Percentiles rank a stretch among this genome's conserved stretches.
Evolutionary conservation across 2,797 vertebrate species (phyloP).

Genomic region (Rhinichthys osculus): DNA sequence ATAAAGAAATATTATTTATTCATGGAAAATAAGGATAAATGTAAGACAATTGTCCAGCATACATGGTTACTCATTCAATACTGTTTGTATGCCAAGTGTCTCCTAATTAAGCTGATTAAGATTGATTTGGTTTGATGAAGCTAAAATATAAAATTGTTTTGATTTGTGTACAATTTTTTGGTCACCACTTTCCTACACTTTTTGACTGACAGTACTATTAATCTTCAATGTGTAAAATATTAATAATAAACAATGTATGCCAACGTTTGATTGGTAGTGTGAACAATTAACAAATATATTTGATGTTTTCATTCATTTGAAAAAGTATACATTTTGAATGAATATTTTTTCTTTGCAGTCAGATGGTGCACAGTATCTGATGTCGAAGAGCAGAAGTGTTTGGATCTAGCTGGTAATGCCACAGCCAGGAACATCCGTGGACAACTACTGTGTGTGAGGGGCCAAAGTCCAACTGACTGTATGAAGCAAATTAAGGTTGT

Average conservation of each 20-base stretch:
- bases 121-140: neutral
- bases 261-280: neutral
- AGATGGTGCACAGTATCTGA: conserved; percentile 81
- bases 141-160: neutral
- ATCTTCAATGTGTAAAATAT: neutral
- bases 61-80: neutral
- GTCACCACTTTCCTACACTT: neutral
- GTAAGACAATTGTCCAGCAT: neutral
- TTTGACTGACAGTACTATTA: neutral
- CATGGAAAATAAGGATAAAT: neutral
- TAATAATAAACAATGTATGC: neutral
- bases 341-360: conserved; percentile 66
- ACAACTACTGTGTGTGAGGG: conserved; percentile 75
- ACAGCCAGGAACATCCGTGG: conserved; percentile 75
- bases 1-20: neutral
- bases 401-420: conserved; percentile 78
- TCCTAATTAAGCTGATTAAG: neutral
- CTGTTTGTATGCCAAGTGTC: too few relatives aligned
- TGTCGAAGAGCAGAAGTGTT: conserved; percentile 80
- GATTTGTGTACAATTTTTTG: neutral
- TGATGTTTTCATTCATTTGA: neutral
- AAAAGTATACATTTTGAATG: neutral
- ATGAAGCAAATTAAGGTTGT: conserved; percentile 82
- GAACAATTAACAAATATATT: neutral
- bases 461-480: conserved; percentile 75